Evolutionary conservation across 92 coral and sea anemone species (phyloP), one percentile per base, ranked within the genome.

Genomic region (Muricea muricata): DNA sequence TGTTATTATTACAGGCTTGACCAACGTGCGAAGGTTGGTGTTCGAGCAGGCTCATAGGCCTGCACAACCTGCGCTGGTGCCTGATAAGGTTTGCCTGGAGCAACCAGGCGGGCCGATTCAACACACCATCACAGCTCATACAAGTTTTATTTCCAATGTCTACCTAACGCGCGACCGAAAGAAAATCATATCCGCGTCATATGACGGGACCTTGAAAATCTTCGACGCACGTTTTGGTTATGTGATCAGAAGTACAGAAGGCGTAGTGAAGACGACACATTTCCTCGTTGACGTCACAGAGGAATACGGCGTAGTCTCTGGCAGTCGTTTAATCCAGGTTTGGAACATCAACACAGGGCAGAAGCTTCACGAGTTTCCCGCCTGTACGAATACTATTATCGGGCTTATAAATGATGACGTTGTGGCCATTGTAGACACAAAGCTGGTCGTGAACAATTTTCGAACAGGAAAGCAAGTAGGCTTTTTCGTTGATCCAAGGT

Each of bases 81-180:
- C 67, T 58, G 67, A 58, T 11, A 58, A 58, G 67, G 25, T 58
- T 15, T 58, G 67, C 34, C 67, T 58, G 67, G 23, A 26, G 10
- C 30, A 7, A 30, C 29, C 29, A 1, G 67, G 67, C 7, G 67
- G 67, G 67, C 93, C 93, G 81, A 65, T 94, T 57, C 92, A 90
- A 10, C 88, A 91, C 79, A 94, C 98, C 0, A 84, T 94, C 6
- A 95, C 93, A 10, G 94, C 92, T 14, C 94, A 94, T 80, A 78
- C 86, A 31, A 80, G 67, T 15, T 58, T 58, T n/a, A n/a, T n/a
- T 15, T 23, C 67, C 67, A 58, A 29, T 30, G 67, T 58, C 24
- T 58, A 58, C 34, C 67, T 58, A 29, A 58, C 67, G 21, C 67
- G 67, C 21, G 67, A 58, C 67, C 29, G 34, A 17, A 58, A 58